These are phyloP conservation scores for Trinectes maculatus DNA, from an alignment of 2,113 vertebrate species.

Conservation along the genomic window DNA sequence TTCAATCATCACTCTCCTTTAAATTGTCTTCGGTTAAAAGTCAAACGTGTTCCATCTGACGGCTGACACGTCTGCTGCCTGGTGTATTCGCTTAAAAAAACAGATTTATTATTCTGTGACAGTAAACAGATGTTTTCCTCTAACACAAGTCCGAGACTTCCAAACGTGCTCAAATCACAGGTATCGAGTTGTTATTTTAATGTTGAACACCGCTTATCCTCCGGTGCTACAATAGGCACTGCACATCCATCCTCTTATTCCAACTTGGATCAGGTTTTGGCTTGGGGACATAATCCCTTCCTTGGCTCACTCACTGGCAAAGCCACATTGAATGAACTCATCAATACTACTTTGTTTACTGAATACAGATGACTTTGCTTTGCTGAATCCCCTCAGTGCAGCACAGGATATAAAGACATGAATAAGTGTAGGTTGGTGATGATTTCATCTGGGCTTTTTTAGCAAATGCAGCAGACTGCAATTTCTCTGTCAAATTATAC, in stretches of 20 bases:
- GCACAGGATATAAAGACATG: conserved; percentile 31
- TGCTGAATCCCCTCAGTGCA: conserved; percentile 65
- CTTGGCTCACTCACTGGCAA: conserved; percentile 65
- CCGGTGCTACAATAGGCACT: conserved; percentile 54
- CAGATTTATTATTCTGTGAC: conserved; percentile 31
- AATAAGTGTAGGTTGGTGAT: conserved; percentile 55
- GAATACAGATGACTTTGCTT: conserved; percentile 69
- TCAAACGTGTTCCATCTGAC: conserved; percentile 13
- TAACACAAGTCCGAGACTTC: conserved; percentile 35
- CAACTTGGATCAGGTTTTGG: conserved; percentile 73
- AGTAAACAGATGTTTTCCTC: conserved; percentile 29
- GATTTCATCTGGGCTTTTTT: conserved; percentile 61
- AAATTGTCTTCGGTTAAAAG: conserved; percentile 29
- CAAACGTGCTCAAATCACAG: conserved; percentile 51
- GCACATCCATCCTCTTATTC: conserved; percentile 67
- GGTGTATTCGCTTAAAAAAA: conserved; percentile 15
- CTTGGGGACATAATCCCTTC: conserved; percentile 75
- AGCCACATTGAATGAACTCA: conserved; percentile 68
- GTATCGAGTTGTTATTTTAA: conserved; percentile 70
- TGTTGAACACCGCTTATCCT: conserved; percentile 74
- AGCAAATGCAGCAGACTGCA: conserved; percentile 64
- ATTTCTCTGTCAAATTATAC: conserved; percentile 57
- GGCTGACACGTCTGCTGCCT: not conserved
- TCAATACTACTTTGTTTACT: conserved; percentile 76
- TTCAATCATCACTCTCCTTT: not conserved